Evolutionary conservation across 30 jellyfish, hydroid and myxozoan species (phyloP), one percentile per base, ranked within the genome.

Genomic region (Euphysa ruthae): DNA sequence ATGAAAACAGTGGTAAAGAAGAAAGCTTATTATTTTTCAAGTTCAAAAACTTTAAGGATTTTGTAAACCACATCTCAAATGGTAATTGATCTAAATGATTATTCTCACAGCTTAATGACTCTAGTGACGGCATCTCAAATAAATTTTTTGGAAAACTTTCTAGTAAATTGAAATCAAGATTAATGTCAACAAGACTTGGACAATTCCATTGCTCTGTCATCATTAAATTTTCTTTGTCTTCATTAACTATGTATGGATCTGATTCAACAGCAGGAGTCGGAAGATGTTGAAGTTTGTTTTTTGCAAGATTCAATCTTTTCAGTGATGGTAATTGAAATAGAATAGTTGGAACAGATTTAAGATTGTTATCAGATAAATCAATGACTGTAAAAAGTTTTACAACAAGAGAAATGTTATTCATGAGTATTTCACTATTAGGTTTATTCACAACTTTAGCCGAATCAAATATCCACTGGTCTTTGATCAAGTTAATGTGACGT

Each of bases 21-120:
- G 46, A 30, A 31, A 86, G 50, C 23, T 61, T 32, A 63, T 86
- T 86, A 14, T 61, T 72, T 27, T 63, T 84, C 20, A 86, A 54
- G 12, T 63, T 33, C 22, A 78, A 68, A 26, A 69, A 77, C 42
- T 77, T 79, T 32, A 86, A 57, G 25, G 84, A 43, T 23, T 93
- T 90, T 28, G 91, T 84, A 16, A 79, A 24, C 96, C 96, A 86
- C 56, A 86, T 32, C 6, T 79, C 91, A 32, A 76, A 43, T 6
- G 96, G 96, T 35, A 86, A 43, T 23, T 22, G 49, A 13, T 44
- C 42, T 20, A 86, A 73, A 6, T 58, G 20, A 54, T 86, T 86
- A 62, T 73, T 19, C 32, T 61, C 18, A 49, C 70, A 55, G 38
- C 66, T 57, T 55, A 79, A 29, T 7, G 49, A 35, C 21, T 32